Evolutionary conservation across 2,113 vertebrate genomes (phyloP), one percentile per base, ranked within the genome.

Genomic region (Calypte anna): DNA sequence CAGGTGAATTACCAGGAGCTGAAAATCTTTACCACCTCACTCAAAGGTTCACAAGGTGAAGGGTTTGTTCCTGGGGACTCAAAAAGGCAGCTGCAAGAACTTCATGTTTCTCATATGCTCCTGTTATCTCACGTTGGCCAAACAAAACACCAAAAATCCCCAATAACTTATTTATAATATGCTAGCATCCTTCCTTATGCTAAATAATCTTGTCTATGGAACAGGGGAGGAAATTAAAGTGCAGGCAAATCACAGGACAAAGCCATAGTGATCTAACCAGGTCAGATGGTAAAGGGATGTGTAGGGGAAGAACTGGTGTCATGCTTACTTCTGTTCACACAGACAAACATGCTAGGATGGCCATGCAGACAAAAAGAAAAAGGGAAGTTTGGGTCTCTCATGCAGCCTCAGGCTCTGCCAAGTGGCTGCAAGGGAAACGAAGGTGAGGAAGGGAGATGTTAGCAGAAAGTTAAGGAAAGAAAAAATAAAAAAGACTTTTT

Each of bases 391-490:
- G 64, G 10, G 61, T 13, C 80, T 44, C 44, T 75, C 28, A 22
- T 67, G 22, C 27, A 59, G 79, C 50, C 68, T 73, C 16, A 58
- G 30, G 11, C 38, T 78, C 43, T 87, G 19, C 40, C 28, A 38
- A 54, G 7, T 43, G 76, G 13, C 46, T 92, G 62, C 67, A 84
- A 28, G 55, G 9, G 24, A 84, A 82, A 36, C 1, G 12, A 46
- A 94, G 40, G 31, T 31, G 76, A 69, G 24, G 74, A 90, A n/a
- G 23, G 24, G 17, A 69, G 18, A 75, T 44, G 77, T 93, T 85
- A 75, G 48, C 33, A 86, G n/a, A 86, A 94, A 95, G 73, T 91
- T 86, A 70, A 63, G 78, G 83, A 92, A 89, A 88, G 36, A 31
- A 78, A 72, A 51, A 93, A 66, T 55, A 55, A 66, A 76, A 94